phyloP scores from a whole-genome alignment of 2,113 vertebrate species.

The Prochilodus magdalenae region DNA sequence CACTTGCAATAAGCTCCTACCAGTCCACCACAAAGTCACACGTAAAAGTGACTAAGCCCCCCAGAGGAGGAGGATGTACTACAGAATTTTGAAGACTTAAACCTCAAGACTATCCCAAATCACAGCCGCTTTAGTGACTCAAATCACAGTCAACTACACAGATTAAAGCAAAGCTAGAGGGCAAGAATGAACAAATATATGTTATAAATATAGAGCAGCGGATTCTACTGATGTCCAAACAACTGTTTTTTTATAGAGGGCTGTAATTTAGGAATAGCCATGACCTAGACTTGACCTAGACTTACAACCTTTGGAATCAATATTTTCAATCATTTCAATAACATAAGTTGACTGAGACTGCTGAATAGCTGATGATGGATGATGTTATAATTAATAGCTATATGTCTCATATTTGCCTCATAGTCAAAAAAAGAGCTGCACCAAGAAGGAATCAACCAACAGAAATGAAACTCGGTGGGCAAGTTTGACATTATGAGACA shows the following conservation, averaged over 20 bases:
- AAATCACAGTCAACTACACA: neutral
- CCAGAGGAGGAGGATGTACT: constrained; percentile 1
- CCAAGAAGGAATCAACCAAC: no score
- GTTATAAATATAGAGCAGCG: neutral
- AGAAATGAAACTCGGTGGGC: no score
- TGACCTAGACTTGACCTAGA: neutral
- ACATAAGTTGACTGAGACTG: neutral
- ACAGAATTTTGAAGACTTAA: neutral
- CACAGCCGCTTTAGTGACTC: neutral
- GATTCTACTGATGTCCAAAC: neutral
- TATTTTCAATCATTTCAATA: neutral
- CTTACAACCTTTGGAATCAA: neutral
- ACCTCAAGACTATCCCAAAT: neutral
- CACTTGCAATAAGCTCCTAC: neutral
- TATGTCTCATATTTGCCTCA: no score
- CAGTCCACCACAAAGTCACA: neutral
- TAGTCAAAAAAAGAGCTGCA: no score
- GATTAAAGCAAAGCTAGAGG: neutral
- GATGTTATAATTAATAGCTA: no score
- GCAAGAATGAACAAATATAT: neutral
- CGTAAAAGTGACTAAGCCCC: neutral
- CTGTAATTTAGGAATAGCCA: neutral
- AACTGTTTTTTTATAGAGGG: neutral
- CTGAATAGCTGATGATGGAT: no score
- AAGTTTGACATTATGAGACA: no score